Conservation (phyloP, 2,113 vertebrate genomes). For the Ibidorhyncha struthersii region DNA sequence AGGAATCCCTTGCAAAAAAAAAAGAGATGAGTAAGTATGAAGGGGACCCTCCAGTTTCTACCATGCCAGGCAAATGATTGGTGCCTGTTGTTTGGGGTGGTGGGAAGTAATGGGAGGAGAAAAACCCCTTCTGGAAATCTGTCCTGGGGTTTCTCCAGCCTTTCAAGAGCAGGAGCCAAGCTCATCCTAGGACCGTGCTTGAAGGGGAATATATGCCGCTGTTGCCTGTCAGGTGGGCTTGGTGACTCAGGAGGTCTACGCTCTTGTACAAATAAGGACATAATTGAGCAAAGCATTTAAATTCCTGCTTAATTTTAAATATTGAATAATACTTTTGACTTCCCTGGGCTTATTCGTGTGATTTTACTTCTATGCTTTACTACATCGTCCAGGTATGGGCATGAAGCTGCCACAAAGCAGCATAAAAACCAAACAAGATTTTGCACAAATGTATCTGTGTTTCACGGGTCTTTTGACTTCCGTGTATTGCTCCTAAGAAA, state of each 20-base stretch:
- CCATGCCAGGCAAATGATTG: accelerated
- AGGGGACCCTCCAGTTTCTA: background rate
- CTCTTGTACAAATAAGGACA: background rate
- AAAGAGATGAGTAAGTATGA: background rate
- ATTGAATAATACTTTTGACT: background rate
- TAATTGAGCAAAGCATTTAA: background rate
- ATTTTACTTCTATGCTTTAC: background rate
- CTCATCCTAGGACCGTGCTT: background rate
- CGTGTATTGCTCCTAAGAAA: background rate
- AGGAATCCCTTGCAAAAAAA: background rate
- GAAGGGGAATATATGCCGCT: background rate
- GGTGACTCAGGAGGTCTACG: background rate
- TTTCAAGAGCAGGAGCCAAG: background rate
- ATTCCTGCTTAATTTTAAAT: background rate
- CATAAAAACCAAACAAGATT: background rate
- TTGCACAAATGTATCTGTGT: background rate
- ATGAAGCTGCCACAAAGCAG: background rate
- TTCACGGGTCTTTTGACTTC: background rate
- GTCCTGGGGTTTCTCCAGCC: background rate
- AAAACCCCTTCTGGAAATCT: background rate
- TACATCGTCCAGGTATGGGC: background rate
- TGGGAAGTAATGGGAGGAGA: background rate
- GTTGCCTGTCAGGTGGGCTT: background rate
- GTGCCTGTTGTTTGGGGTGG: background rate
- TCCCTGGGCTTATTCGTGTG: background rate